phyloP scores from a whole-genome alignment of 2,888 invertebrate species.

The Lasioglossum villosulum region DNA sequence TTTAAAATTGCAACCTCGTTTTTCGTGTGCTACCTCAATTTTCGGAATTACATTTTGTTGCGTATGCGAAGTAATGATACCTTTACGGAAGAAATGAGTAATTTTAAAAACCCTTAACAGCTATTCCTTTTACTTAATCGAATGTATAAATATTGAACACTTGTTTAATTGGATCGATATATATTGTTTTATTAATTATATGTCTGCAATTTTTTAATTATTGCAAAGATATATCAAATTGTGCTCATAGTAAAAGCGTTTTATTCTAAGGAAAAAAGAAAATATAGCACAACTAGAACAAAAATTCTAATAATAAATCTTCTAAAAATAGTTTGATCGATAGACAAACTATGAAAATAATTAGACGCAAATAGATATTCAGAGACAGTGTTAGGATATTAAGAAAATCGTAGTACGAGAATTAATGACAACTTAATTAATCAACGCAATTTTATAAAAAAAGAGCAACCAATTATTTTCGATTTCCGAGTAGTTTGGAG shows the following conservation, averaged over 20 bases:
- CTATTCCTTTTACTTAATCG: no score
- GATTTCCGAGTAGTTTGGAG: neutral
- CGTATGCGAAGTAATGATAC: no score
- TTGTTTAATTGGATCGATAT: neutral
- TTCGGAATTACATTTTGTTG: neutral
- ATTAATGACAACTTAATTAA: no score
- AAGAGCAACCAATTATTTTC: no score
- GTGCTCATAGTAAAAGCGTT: neutral
- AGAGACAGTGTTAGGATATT: no score
- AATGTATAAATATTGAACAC: no score
- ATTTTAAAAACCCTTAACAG: neutral
- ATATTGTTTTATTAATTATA: neutral
- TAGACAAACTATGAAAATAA: neutral
- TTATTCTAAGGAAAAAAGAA: neutral
- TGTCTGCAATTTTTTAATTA: neutral
- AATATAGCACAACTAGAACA: neutral
- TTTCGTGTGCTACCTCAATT: neutral
- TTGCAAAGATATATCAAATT: neutral
- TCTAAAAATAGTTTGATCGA: neutral
- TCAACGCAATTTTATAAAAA: no score
- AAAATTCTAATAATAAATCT: slow-evolving; percentile 2
- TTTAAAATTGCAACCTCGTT: neutral
- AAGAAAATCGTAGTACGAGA: no score
- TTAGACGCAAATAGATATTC: neutral
- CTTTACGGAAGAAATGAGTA: neutral